Conservation (phyloP, 2,113 vertebrate species). For the Varanus komodoensis region DNA sequence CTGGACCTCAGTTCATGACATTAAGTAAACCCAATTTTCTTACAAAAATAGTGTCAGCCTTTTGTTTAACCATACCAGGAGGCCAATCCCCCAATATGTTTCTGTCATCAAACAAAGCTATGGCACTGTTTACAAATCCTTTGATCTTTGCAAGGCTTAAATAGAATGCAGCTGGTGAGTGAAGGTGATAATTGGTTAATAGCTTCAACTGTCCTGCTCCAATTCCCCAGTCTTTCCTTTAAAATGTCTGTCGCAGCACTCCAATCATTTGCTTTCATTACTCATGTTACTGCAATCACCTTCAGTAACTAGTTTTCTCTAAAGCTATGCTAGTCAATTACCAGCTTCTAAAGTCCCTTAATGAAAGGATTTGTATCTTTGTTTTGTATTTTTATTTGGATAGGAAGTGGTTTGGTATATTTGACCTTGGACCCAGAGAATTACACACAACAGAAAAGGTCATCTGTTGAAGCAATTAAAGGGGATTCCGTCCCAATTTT, state of each 20-base stretch:
- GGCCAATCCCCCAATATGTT: background rate
- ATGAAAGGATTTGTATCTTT: conserved; percentile 7
- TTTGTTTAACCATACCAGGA: conserved; percentile 10
- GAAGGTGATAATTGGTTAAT: conserved; percentile 28
- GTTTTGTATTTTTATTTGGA: conserved; percentile 3
- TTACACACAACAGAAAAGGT: background rate
- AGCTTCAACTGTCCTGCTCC: background rate
- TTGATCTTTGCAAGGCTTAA: conserved; percentile 24
- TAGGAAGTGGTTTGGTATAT: background rate
- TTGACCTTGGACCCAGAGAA: conserved; percentile 4
- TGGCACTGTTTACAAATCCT: background rate
- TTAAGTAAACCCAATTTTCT: background rate
- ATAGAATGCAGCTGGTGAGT: conserved; percentile 8
- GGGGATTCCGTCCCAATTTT: background rate
- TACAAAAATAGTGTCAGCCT: background rate
- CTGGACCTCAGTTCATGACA: background rate
- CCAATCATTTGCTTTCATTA: conserved; percentile 27
- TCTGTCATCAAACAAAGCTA: background rate
- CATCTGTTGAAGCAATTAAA: background rate
- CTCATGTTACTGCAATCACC: conserved; percentile 18
- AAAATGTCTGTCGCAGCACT: conserved; percentile 11
- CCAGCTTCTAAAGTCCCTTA: conserved; percentile 2
- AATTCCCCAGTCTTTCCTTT: conserved; percentile 24
- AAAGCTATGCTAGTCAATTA: conserved; percentile 18
- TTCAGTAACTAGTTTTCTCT: conserved; percentile 23